These are phyloP conservation scores for Pseudopleuronectes americanus DNA, from an alignment of 2,797 vertebrate genomes.

Conservation along the genomic window DNA sequence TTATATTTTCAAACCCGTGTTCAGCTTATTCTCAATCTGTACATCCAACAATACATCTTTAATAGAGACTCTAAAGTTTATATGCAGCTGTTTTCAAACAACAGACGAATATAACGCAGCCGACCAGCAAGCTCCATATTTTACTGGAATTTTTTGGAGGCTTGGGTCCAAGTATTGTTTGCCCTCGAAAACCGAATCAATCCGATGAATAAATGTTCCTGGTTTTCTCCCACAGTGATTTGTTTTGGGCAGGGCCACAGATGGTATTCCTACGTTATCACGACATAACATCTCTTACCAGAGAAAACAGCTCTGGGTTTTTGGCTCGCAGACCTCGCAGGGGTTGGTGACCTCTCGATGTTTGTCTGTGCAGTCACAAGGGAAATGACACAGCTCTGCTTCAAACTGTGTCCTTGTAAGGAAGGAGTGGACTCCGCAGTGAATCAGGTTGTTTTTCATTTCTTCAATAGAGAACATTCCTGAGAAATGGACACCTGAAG, in stretches of 20 bases:
- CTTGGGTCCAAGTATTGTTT: neutral
- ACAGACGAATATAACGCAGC: too few relatives aligned
- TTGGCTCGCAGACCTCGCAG: constrained; percentile 27
- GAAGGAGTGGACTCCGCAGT: constrained; percentile 5
- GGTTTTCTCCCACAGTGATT: constrained; percentile 25
- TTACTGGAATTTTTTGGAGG: neutral
- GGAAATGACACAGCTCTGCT: constrained; percentile 28
- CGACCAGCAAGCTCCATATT: too few relatives aligned
- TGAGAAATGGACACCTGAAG: constrained; percentile 99
- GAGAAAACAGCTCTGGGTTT: constrained; percentile 20
- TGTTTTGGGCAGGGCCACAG: constrained; percentile 11
- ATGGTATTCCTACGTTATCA: constrained; percentile 19
- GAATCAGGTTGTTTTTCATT: neutral
- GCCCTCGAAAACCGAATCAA: constrained; percentile 11
- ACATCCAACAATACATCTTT: too few relatives aligned
- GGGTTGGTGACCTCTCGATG: constrained; percentile 35
- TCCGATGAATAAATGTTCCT: neutral
- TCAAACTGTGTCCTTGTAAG: constrained; percentile 42
- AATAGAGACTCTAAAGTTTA: neutral
- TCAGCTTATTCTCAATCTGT: too few relatives aligned
- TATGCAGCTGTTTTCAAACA: neutral
- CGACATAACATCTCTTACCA: constrained; percentile 32
- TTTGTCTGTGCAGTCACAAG: constrained; percentile 38
- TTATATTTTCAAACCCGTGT: too few relatives aligned
- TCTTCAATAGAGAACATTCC: constrained; percentile 95